Base-by-base conservation (phyloP, 2,888 invertebrate species). In the Nomada fucata region DNA sequence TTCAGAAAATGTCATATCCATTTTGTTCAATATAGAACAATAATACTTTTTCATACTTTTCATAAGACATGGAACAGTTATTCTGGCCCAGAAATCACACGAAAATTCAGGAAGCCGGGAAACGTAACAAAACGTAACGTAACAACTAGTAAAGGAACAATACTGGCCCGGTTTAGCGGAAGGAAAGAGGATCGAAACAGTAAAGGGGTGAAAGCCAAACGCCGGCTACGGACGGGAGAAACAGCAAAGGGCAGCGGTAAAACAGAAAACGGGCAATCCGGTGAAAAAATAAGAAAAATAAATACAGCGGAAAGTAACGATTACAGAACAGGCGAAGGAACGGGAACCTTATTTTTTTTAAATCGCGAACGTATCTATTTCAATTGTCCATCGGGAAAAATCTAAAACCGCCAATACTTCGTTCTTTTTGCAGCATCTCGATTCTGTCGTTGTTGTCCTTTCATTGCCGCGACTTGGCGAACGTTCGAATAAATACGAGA, bases 261-360 rank as follows among this genome's bases (percentile, higher is more conserved):
- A 74, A 57, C 65, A 47, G 57, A 15, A 13, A 18, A 18, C 57
- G 47, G 73, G 50, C 55, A 73, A 65, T 74, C 18, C 23, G 26
- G 20, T 15, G 73, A 47, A 53, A 52, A 42, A 13, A 63, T 23
- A 18, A 18, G 36, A 26, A 63, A 53, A 63, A 23, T 53, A 72
- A 71, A 71, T 70, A 70, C 26, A 47, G 29, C 10, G 15, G 52
- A 42, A 23, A 20, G 18, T 29, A 67, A 29, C 23, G 42, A 18
- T 23, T n/a, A 18, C 11, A 42, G 36, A 68, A 18, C 36, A 42
- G 23, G 13, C 36, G 42, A 10, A 57, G 18, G 44, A 9, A 57
- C 42, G n/a, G 5, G 4, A 72, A 63, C 1, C 42, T 9, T 53
- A 36, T 71, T 71, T 71, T 20, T 52, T 42, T 71, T n/a, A 18